phyloP scores from a whole-genome alignment of 2,888 invertebrate genomes.

The Crioceris asparagi region DNA sequence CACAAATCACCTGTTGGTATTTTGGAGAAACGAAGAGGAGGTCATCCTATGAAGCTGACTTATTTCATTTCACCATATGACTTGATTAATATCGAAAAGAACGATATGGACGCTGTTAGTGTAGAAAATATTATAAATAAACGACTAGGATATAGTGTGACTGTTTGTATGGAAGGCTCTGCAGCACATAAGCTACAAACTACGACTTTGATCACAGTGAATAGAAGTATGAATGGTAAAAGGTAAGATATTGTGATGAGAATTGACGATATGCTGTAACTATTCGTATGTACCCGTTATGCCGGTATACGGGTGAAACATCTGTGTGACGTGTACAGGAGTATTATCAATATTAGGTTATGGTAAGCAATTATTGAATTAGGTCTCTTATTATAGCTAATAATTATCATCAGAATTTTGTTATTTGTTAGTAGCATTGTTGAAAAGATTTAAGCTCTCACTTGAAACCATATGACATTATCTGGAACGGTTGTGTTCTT shows the following conservation, averaged over 20 bases:
- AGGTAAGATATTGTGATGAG: slow-evolving; percentile 41
- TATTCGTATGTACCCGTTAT: no score
- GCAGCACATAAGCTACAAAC: slow-evolving; percentile 74
- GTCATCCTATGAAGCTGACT: slow-evolving; percentile 87
- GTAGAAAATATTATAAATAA: slow-evolving; percentile 59
- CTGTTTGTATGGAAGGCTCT: slow-evolving; percentile 82
- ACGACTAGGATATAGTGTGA: slow-evolving; percentile 74
- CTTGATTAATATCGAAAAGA: slow-evolving; percentile 65
- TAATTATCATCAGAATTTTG: no score
- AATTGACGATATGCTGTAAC: neutral
- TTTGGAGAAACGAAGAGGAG: slow-evolving; percentile 70
- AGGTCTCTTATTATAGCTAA: no score
- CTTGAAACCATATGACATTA: no score
- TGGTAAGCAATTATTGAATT: no score
- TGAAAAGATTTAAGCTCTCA: no score
- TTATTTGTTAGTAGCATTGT: no score
- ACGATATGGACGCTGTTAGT: slow-evolving; percentile 62
- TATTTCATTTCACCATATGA: slow-evolving; percentile 93
- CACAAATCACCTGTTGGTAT: slow-evolving; percentile 86
- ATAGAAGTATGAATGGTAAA: slow-evolving; percentile 61
- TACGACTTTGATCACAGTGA: slow-evolving; percentile 56
- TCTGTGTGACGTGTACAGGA: no score
- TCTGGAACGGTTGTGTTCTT: no score
- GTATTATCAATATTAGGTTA: no score
- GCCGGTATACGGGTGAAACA: no score